Conservation (phyloP, 2,113 vertebrate genomes). For the Pelvicachromis taeniatus region DNA sequence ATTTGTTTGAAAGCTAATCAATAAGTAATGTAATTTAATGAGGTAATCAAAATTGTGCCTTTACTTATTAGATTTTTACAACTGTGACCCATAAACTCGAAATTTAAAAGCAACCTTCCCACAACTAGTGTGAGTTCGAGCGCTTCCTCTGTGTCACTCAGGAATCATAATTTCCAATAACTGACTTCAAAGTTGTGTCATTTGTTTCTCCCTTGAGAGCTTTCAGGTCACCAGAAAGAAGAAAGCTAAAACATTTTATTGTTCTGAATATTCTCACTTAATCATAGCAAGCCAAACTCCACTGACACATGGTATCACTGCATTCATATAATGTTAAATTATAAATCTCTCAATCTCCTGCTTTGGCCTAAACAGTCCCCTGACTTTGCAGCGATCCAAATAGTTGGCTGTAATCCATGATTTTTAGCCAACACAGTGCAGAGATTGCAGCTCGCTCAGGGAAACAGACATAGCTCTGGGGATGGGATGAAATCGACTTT, state of each 20-base stretch:
- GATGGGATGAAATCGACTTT: background rate
- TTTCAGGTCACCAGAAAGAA: background rate
- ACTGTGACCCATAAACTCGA: background rate
- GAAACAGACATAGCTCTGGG: background rate
- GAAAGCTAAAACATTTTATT: constrained; percentile 9
- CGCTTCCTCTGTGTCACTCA: background rate
- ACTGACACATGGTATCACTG: background rate
- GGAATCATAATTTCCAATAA: background rate
- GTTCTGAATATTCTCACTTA: constrained; percentile 7
- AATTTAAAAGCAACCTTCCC: background rate
- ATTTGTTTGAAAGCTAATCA: background rate
- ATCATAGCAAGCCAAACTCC: constrained; percentile 4
- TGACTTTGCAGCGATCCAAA: background rate
- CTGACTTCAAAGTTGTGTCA: background rate
- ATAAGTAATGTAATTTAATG: background rate
- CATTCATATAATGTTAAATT: background rate
- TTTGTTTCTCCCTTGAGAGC: background rate
- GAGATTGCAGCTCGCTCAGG: background rate
- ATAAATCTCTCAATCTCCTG: background rate
- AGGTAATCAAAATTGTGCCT: background rate
- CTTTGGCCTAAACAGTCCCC: background rate
- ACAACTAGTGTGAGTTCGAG: background rate
- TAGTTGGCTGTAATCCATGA: background rate
- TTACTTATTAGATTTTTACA: background rate
- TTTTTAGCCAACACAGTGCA: background rate